Evolutionary conservation across 2,888 invertebrate species (phyloP), one percentile per base, ranked within the genome.

Genomic region (Oxytorus armatus): DNA sequence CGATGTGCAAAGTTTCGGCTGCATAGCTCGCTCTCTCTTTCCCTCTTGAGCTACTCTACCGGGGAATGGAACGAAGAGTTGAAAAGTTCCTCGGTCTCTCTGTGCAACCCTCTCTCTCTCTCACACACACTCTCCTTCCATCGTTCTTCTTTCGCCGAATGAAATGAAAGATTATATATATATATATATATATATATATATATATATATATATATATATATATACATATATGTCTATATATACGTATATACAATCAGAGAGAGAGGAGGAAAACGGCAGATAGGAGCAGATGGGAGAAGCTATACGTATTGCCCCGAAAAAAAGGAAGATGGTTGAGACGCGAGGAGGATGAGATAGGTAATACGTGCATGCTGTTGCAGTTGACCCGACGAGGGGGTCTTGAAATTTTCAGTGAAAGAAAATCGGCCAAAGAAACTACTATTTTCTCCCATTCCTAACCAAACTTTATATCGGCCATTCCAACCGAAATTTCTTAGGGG

Each of bases 381-480:
- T 77, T 80, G 80, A 80, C 80, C 77, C 77, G 80, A 65, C 69
- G 80, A 80, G 68, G 29, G 55, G 68, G 57, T 77, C 77, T 42
- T 77, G 80, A 77, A 80, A 80, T 74, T 74, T 80, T 80, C 80
- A 74, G 77, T 69, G 65, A 80, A 80, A 74, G 73, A 80, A 80
- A 77, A 77, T 80, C 80, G 80, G 33, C 57, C 55, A 69, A 74
- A 57, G 77, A 74, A 74, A 74, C 72, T 69, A 57, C 57, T 59
- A n/a, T 14, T 11, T 18, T 36, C 29, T 49, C 21, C 59, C 57
- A 39, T 75, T 68, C 25, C 66, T 49, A 25, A 33, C 29, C 21
- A 18, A 14, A 39, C 57, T 55, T 53, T 42, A 69, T 69, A 55
- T n/a, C n/a, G n/a, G n/a, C n/a, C n/a, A n/a, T n/a, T n/a, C n/a